Base-by-base conservation (phyloP, 64 coral and sea anemone species). In the Montipora capricornis region DNA sequence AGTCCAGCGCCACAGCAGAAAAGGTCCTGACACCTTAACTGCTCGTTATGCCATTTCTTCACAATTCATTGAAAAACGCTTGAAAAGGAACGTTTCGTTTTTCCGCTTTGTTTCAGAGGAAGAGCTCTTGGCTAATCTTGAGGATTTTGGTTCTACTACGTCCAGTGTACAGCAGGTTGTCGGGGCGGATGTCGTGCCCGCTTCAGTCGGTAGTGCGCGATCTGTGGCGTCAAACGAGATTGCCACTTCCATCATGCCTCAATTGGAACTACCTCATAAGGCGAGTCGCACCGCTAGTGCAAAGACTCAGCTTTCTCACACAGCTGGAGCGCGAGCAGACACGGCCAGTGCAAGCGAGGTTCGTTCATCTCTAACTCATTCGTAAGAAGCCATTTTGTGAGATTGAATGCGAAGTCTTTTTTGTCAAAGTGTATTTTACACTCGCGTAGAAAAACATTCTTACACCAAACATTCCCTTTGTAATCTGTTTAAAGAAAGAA, bases 61-160 rank as follows among this genome's bases (percentile, higher is more conserved):
- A 37, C 37, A 37, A 37, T 37, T 37, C 37, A 37, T 47, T 8
- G 15, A 19, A 57, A n/a, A 22, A 5, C 10, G 6, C 52, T 10
- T 10, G 9, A 82, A 52, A 4, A 37, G 0, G 22, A 37, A 14
- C 0, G 13, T 62, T 6, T 89, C 47, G 62, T 60, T 68, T 12
- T 80, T 68, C 17, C 4, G n/a, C 20, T 50, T 45, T 6, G 4
- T 73, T 46, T 73, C 68, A 96, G 95, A 96, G 46, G 92, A 96
- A 80, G 95, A 96, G 66, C 76, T 96, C 11, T 75, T 96, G 7
- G 88, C 95, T 59, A 94, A 87, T 68, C 49, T 96, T 19, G 92
- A 96, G 45, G 68, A 87, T 20, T 19, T 62, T 48, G 5, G 47
- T 10, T 49, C 62, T 6, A 29, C 68, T 9, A 53, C 82, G 4